A percentile compares a stretch with the other conserved stretches of the same genome.
These are phyloP conservation scores for Drosophila pectinifera DNA, from an alignment of 1,140 invertebrate species.

Conservation along the genomic window DNA sequence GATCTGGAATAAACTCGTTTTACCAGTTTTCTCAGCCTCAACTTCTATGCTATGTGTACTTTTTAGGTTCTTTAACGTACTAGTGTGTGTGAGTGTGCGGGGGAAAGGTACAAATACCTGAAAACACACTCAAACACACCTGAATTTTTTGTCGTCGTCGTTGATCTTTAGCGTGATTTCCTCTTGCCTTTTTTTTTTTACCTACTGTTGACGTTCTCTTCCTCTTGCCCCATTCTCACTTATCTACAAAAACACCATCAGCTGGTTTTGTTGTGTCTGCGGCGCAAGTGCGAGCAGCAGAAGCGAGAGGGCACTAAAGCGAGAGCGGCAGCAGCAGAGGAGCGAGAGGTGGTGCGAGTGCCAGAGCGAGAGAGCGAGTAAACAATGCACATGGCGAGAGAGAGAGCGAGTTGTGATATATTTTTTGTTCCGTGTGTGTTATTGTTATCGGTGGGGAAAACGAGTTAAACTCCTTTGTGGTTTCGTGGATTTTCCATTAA, in stretches of 20 bases:
- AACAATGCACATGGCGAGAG: slow-evolving; percentile 30
- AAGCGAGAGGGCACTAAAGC: slow-evolving; percentile 19
- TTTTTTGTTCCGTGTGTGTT: slow-evolving; percentile 30
- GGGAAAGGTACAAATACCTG: slow-evolving; percentile 40
- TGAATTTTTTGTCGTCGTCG: slow-evolving; percentile 17
- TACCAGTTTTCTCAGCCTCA: slow-evolving; percentile 54
- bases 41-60: slow-evolving; percentile 25
- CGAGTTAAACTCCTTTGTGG: slow-evolving; percentile 47
- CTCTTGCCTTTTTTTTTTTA: slow-evolving; percentile 32
- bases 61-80: slow-evolving; percentile 23
- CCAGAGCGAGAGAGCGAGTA: slow-evolving; percentile 28
- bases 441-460: slow-evolving; percentile 37
- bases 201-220: slow-evolving; percentile 51
- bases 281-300: slow-evolving; percentile 36
- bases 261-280: slow-evolving; percentile 77
- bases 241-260: slow-evolving; percentile 77
- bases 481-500: slow-evolving; percentile 51
- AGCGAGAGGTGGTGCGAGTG: neutral
- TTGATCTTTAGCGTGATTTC: slow-evolving; percentile 45
- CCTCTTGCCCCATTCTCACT: slow-evolving; percentile 26
- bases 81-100: slow-evolving; percentile 23
- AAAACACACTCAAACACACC: slow-evolving; percentile 33
- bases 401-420: slow-evolving; percentile 14
- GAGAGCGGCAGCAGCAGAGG: neutral
- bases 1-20: slow-evolving; percentile 73